Percentiles rank a stretch among this genome's conserved stretches.
Evolutionary conservation across 2,113 vertebrate species (phyloP).

Genomic region (Siphamia tubifer): DNA sequence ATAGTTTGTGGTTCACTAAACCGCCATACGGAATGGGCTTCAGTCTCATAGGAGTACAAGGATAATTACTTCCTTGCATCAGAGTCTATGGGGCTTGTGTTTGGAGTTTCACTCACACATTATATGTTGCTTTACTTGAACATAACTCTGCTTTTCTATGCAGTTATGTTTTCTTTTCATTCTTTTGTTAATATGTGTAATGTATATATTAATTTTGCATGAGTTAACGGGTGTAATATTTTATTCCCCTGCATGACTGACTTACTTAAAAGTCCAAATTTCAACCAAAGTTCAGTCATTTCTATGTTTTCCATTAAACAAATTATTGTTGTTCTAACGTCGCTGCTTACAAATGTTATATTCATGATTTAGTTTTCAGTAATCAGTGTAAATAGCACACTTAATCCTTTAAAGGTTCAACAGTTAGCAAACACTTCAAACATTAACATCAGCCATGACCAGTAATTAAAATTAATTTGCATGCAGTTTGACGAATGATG

Average conservation of each 20-base stretch:
- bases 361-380: background rate
- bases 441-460: background rate
- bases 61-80: conserved; percentile 72
- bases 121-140: conserved; percentile 76
- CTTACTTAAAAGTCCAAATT: background rate
- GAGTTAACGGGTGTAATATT: background rate
- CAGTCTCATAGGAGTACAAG: conserved; percentile 65
- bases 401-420: background rate
- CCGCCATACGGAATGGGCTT: conserved; percentile 46
- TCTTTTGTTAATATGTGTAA: conserved; percentile 55
- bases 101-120: conserved; percentile 79
- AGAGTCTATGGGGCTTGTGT: conserved; percentile 57
- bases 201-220: conserved; percentile 36
- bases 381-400: background rate
- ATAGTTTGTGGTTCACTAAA: conserved; percentile 30
- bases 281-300: background rate
- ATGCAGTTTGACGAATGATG: background rate
- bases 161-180: background rate
- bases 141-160: background rate
- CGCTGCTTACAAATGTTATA: background rate
- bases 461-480: background rate
- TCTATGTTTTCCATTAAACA: conserved; percentile 4
- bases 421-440: background rate
- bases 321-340: background rate
- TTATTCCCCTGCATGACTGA: conserved; percentile 39